phyloP scores from a whole-genome alignment of 2,113 vertebrate genomes.

The Aegithalos caudatus region DNA sequence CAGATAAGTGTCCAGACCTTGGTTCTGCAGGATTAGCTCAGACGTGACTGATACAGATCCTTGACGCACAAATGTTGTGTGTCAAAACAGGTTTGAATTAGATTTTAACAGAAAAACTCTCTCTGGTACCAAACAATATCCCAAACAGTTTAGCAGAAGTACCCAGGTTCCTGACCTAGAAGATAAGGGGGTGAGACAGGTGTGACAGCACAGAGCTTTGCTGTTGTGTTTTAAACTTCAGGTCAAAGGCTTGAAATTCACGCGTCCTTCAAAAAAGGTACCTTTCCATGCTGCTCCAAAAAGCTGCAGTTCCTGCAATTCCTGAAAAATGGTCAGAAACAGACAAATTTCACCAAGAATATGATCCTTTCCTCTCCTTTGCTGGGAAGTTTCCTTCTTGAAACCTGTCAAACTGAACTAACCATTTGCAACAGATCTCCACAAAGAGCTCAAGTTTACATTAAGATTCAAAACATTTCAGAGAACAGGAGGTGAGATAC shows the following conservation, averaged over 20 bases:
- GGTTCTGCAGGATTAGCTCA: neutral
- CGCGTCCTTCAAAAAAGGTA: accelerated
- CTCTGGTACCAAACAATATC: neutral
- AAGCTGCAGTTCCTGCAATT: neutral
- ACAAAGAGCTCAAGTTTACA: neutral
- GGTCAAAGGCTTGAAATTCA: neutral
- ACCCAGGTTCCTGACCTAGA: neutral
- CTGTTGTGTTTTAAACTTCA: neutral
- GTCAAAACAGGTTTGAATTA: neutral
- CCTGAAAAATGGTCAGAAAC: neutral
- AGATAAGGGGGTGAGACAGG: neutral
- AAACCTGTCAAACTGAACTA: neutral
- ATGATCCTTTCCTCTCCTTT: neutral
- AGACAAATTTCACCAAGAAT: neutral
- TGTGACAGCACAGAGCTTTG: neutral
- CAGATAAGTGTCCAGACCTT: neutral
- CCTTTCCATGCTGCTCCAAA: neutral
- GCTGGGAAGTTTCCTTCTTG: neutral
- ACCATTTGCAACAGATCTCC: neutral
- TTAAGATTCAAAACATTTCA: neutral
- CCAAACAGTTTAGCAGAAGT: neutral
- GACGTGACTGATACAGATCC: neutral
- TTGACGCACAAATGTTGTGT: neutral
- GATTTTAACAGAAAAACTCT: neutral
- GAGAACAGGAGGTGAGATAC: neutral